Evolutionary conservation across 2,888 invertebrate genomes (phyloP), one percentile per base, ranked within the genome.

Genomic region (Marronus borbonicus): DNA sequence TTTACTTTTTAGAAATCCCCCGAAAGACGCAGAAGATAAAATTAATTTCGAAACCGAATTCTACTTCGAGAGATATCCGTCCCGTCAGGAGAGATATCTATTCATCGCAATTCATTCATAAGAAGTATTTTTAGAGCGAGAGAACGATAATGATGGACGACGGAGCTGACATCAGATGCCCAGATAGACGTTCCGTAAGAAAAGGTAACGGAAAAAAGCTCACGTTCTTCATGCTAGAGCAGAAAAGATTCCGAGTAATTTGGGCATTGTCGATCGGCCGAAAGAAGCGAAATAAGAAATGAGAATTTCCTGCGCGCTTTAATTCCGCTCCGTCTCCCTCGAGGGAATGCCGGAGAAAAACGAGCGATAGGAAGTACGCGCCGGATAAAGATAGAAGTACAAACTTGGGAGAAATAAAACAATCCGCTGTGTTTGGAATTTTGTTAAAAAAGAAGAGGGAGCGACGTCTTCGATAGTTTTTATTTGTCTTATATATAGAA

Each of bases 381-480:
- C 60, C 8, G 36, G 7, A 39, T n/a, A 28, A 64, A 36, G 64
- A 64, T 39, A 31, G 64, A 39, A 31, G 64, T 39, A 17, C 36
- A 17, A 39, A n/a, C 64, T 20, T 20, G 64, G 36, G 17, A 39
- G 64, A 64, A 64, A 64, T 64, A 64, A 64, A 64, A 31, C 64
- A 64, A 64, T 64, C 39, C 64, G 36, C 14, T 14, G 64, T 36
- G 17, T 17, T 64, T 64, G 28, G 64, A 31, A 64, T 31, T 39
- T 64, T 36, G 64, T 64, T 39, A 39, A 64, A 39, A 36, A 58
- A 58, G 55, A 58, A 39, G 39, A 36, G 39, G 64, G 39, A 17
- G 39, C 39, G 55, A 58, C 31, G 36, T 39, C 36, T 31, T 5
- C n/a, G 64, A 64, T 36, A 31, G 64, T 28, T 64, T 64, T 64